These are phyloP conservation scores for Kuschelorhynchus macadamiae DNA, from an alignment of 2,888 invertebrate genomes.

Conservation along the genomic window DNA sequence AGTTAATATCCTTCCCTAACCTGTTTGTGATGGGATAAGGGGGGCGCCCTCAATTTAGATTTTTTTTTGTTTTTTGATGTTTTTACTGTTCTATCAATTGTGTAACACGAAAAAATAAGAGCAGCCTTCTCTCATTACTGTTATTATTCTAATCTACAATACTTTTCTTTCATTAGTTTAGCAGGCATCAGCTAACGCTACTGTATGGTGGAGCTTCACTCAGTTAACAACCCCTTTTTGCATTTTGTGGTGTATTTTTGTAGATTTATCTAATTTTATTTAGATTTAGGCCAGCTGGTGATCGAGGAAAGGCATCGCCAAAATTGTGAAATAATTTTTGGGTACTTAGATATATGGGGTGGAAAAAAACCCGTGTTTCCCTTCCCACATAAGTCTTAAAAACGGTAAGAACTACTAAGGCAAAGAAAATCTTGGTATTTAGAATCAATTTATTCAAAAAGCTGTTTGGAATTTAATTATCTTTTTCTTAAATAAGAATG, in stretches of 20 bases:
- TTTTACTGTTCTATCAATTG: constrained; percentile 24
- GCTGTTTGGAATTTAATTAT: no score
- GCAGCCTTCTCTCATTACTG: constrained; percentile 69
- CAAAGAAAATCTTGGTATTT: no score
- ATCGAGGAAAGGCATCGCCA: no score
- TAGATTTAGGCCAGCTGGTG: not conserved
- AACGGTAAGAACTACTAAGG: no score
- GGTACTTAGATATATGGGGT: no score
- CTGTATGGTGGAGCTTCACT: constrained; percentile 35
- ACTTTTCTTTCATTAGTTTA: constrained; percentile 43
- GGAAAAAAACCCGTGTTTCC: no score
- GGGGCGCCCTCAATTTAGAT: constrained; percentile 76
- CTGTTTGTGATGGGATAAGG: constrained; percentile 79
- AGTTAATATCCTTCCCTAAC: constrained; percentile 65
- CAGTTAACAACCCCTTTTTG: constrained; percentile 18
- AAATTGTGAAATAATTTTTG: no score
- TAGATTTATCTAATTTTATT: not conserved
- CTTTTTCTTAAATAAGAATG: no score
- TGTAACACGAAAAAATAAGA: no score
- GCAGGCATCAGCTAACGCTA: constrained; percentile 42
- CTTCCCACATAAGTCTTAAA: no score
- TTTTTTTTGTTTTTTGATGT: constrained; percentile 32
- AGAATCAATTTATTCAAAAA: no score
- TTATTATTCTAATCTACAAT: constrained; percentile 29
- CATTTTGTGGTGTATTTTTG: constrained; percentile 24